Evolutionary conservation across 37 sponge, comb jelly and placozoan species (phyloP).

Genomic region (Hormiphora californensis): DNA sequence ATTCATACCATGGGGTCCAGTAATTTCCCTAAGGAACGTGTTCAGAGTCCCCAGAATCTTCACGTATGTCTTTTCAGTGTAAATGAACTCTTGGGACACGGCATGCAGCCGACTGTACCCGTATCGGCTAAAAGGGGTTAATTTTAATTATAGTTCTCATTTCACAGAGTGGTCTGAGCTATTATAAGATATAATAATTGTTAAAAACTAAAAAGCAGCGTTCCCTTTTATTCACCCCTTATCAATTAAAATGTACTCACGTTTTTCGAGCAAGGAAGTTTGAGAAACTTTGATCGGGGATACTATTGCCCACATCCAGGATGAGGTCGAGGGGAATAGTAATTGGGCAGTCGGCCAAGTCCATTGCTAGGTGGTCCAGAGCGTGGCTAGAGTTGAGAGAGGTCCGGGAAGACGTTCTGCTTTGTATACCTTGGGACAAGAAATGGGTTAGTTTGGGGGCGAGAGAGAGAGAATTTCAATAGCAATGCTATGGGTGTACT

Average conservation of each 20-base stretch:
- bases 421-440: neutral
- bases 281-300: constrained; percentile 6
- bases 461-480: too few species aligned
- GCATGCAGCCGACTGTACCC: constrained; percentile 32
- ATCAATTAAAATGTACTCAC: neutral
- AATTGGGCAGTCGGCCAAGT: neutral
- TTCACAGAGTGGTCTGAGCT: too few species aligned
- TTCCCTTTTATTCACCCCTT: too few species aligned
- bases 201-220: too few species aligned
- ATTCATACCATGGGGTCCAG: neutral
- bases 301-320: constrained; percentile 21
- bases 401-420: neutral
- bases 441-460: neutral
- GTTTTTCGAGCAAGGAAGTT: neutral
- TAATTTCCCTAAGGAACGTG: constrained; percentile 21
- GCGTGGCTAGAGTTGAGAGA: constrained; percentile 3
- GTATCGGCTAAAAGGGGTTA: too few species aligned
- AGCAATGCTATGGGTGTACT: too few species aligned
- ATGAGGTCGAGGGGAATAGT: constrained; percentile 13
- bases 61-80: constrained; percentile 29
- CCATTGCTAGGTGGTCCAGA: neutral
- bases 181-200: too few species aligned
- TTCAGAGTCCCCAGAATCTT: constrained; percentile 4
- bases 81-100: constrained; percentile 37
- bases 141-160: too few species aligned